Percentiles rank a stretch among this genome's conserved stretches.
phyloP scores from a whole-genome alignment of 2,888 invertebrate genomes.

The Coremacera marginata region DNA sequence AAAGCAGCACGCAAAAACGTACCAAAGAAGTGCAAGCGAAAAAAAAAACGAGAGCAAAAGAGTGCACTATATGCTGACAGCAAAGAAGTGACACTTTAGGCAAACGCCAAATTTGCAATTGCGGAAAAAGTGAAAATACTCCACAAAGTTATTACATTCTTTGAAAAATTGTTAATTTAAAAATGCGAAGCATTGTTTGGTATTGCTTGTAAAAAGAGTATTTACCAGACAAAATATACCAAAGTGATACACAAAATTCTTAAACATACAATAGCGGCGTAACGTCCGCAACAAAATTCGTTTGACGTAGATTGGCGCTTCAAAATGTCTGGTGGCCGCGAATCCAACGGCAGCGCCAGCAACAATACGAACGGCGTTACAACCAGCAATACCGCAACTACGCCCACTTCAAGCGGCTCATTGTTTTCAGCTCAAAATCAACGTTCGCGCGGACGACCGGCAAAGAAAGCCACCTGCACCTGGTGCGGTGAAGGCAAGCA shows the following conservation, averaged over 20 bases:
- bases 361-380: slow-evolving; percentile 50
- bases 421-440: slow-evolving; percentile 47
- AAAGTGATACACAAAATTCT: not conserved
- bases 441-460: slow-evolving; percentile 77
- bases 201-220: not conserved
- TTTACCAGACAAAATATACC: too few relatives aligned
- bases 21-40: slow-evolving; percentile 3
- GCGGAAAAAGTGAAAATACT: slow-evolving; percentile 15
- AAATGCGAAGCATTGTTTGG: not conserved
- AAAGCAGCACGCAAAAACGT: slow-evolving; percentile 23
- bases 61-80: not conserved
- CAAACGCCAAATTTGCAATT: not conserved
- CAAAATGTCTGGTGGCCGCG: slow-evolving; percentile 65
- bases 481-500: slow-evolving; percentile 90
- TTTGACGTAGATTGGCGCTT: slow-evolving; percentile 23
- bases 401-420: slow-evolving; percentile 49
- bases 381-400: slow-evolving; percentile 50
- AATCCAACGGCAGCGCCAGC: slow-evolving; percentile 48
- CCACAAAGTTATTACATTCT: not conserved
- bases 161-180: not conserved
- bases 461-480: slow-evolving; percentile 80
- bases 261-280: not conserved
- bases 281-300: not conserved
- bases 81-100: slow-evolving; percentile 23
- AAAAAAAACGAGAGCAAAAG: not conserved